A percentile compares a stretch with the other conserved stretches of the same genome.
These are phyloP conservation scores for Echinarachnius parma DNA, from an alignment of 53 echinoderm and acorn worm genomes.

Conservation along the genomic window DNA sequence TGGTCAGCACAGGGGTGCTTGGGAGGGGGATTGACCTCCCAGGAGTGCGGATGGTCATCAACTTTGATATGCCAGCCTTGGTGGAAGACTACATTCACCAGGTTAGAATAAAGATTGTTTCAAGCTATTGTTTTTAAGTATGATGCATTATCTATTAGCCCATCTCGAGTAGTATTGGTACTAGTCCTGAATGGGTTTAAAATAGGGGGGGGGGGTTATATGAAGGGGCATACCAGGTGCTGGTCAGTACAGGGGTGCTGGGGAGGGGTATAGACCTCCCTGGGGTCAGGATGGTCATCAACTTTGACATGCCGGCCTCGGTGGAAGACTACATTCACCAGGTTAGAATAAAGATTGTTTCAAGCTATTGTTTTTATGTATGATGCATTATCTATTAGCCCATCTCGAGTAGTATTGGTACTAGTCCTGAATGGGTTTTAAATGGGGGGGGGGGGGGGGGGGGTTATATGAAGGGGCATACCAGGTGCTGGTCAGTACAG, in stretches of 20 bases:
- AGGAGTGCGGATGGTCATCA: conserved; percentile 83
- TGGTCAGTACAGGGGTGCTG: conserved; percentile 83
- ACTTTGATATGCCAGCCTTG: conserved; percentile 97
- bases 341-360: no score
- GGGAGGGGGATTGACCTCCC: conserved; percentile 92
- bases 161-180: no score
- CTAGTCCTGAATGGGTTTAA: no score
- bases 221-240: conserved; percentile 66
- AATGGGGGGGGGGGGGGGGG: no score
- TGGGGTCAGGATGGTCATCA: conserved; percentile 70
- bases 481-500: conserved; percentile 81
- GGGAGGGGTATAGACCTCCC: conserved; percentile 92
- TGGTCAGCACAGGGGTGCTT: conserved; percentile 83
- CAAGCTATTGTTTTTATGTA: no score
- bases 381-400: no score
- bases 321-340: conserved; percentile 86
- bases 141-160: no score
- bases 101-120: conserved; percentile 36
- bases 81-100: conserved; percentile 98
- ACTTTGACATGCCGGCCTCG: conserved; percentile 83
- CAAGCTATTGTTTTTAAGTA: no score
- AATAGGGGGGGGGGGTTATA: no score
- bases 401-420: no score
- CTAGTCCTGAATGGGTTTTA: no score
- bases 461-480: conserved; percentile 61